phyloP scores from a whole-genome alignment of 2,888 invertebrate species.

The Drosophila prostipennis region DNA sequence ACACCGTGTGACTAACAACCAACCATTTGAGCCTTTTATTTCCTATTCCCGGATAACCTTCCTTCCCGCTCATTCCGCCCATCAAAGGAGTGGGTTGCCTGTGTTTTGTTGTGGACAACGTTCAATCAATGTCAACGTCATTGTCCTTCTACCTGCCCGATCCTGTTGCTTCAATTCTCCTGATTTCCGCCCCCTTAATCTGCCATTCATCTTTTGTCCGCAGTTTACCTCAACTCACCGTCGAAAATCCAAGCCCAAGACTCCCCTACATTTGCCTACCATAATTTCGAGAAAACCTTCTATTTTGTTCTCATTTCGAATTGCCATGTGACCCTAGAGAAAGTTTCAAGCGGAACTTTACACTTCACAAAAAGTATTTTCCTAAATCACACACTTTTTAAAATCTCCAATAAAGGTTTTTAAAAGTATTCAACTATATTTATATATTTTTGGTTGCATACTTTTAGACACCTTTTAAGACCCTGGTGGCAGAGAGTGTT shows the following conservation, averaged over 20 bases:
- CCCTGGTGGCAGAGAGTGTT: no score
- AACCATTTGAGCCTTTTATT: slow-evolving; percentile 38
- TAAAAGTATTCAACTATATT: neutral
- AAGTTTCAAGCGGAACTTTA: neutral
- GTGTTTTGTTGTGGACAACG: slow-evolving; percentile 70
- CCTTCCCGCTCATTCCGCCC: slow-evolving; percentile 15
- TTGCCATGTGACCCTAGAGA: neutral
- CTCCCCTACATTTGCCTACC: slow-evolving; percentile 62
- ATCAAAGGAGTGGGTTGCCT: slow-evolving; percentile 10
- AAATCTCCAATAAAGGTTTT: neutral
- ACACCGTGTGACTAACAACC: slow-evolving; percentile 60
- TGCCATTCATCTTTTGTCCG: slow-evolving; percentile 10
- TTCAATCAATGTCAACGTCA: slow-evolving; percentile 75
- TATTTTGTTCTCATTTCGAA: slow-evolving; percentile 15
- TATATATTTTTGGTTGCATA: no score
- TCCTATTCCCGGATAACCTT: slow-evolving; percentile 17
- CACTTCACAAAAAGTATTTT: neutral
- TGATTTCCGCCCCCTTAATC: slow-evolving; percentile 18
- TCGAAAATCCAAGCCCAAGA: slow-evolving; percentile 8
- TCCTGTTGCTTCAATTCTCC: slow-evolving; percentile 34
- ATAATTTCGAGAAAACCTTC: slow-evolving; percentile 58
- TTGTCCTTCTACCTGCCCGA: slow-evolving; percentile 54
- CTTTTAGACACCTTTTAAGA: no score
- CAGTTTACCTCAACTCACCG: neutral
- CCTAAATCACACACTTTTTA: no score